Base-by-base conservation (phyloP, 2,888 invertebrate genomes). In the Digitonthophagus gazella region DNA sequence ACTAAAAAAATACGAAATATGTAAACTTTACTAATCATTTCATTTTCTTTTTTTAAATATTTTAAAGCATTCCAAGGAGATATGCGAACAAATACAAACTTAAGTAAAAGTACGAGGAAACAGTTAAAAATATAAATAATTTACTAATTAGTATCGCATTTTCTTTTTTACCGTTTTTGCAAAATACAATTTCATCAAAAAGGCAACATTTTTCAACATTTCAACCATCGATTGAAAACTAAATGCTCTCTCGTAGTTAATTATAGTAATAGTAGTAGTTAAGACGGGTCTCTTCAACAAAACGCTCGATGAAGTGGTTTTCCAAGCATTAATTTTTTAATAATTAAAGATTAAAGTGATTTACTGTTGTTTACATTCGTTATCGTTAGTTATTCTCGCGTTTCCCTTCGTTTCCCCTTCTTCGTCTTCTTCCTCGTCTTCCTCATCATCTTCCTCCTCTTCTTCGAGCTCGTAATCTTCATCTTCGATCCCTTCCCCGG, bases 391-490 rank as follows among this genome's bases (percentile, higher is more conserved):
- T 58, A 72, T 75, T 72, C 77, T 78, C 11, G 67, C 65, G 68
- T 72, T 74, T 44, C 75, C 75, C 67, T 74, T 75, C 63, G 74
- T 74, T 19, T 73, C 75, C 22, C 76, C 74, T 64, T 67, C 82
- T 81, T 84, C 79, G 74, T 80, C 76, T 83, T 84, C 78, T 73
- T 82, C 80, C 83, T 82, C 89, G 72, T 90, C 90, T 69, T 90
- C 90, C 11, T 87, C 86, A 18, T 82, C 84, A 22, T 86, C 84
- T 67, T 85, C 85, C 71, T 89, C 85, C 71, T 89, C 89, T 74
- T 89, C 90, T 69, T 89, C 90, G 72, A 91, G 90, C 71, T 92
- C 90, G 67, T 91, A 90, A 58, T 91, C 92, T 69, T 93, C 93
- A 69, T 93, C 93, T 65, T 73, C 72, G 44, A 74, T 72, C 63